Evolutionary conservation across 2,113 vertebrate genomes (phyloP).

Genomic region (Cyanoramphus novaezelandiae): DNA sequence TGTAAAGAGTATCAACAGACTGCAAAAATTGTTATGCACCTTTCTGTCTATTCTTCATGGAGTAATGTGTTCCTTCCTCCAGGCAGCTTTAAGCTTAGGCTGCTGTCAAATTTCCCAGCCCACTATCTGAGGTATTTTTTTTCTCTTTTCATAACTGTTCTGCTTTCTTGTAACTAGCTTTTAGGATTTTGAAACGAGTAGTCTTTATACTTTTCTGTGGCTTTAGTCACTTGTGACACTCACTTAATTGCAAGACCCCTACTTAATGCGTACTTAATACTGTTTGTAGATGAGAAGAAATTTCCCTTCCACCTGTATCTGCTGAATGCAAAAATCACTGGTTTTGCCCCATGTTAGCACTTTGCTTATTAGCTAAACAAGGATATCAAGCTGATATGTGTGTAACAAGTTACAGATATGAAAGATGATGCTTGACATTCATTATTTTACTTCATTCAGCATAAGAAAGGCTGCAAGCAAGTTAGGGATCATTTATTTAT

Average conservation of each 20-base stretch:
- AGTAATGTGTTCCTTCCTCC: background rate
- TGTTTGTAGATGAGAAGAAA: background rate
- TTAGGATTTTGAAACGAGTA: background rate
- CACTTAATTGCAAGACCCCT: background rate
- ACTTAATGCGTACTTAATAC: no score
- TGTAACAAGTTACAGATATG: background rate
- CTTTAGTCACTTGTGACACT: background rate
- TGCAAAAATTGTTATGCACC: background rate
- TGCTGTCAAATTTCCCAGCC: background rate
- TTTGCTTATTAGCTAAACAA: background rate
- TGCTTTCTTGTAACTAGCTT: background rate
- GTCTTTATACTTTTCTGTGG: background rate
- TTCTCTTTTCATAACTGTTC: background rate
- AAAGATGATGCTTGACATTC: rapidly evolving
- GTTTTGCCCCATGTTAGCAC: background rate
- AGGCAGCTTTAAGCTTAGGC: background rate
- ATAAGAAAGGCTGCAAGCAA: background rate
- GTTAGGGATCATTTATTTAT: background rate
- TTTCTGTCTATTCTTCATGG: background rate
- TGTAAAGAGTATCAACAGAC: background rate
- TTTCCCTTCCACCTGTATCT: background rate
- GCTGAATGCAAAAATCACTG: background rate
- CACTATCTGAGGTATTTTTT: background rate
- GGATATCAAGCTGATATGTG: background rate
- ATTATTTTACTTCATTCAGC: background rate